Percentiles rank a stretch among this genome's conserved stretches.
Evolutionary conservation across 1,140 invertebrate species (phyloP).

Genomic region (Drosophila suzukii): DNA sequence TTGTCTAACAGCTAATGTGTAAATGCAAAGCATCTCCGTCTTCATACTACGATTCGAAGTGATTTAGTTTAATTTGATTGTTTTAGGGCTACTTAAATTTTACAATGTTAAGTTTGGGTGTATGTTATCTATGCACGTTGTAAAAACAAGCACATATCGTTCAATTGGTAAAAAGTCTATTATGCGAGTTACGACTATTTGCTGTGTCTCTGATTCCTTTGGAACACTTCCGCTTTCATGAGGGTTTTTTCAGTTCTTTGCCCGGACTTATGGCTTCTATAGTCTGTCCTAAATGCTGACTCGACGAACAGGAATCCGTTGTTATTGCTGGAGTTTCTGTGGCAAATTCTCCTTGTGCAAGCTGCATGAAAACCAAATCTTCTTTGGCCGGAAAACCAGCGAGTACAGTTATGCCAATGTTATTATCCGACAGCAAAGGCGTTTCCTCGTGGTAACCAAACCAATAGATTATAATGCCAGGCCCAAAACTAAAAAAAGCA

Average conservation of each 20-base stretch:
- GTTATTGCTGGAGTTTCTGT: neutral
- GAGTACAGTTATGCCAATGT: constrained; percentile 87
- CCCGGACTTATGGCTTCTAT: neutral
- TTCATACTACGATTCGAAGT: neutral
- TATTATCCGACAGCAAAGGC: constrained; percentile 86
- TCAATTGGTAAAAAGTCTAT: neutral
- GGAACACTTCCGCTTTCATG: neutral
- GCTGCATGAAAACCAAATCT: constrained; percentile 76
- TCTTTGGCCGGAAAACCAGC: constrained; percentile 87
- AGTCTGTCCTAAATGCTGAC: neutral
- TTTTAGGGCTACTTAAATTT: neutral
- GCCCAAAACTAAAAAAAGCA: constrained; percentile 90
- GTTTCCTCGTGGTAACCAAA: constrained; percentile 94
- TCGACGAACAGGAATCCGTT: neutral
- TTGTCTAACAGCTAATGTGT: constrained; percentile 14
- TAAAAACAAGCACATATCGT: constrained; percentile 14
- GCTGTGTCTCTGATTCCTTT: neutral
- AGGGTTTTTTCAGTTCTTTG: neutral
- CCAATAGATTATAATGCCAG: constrained; percentile 98
- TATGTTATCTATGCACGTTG: neutral
- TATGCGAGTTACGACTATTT: neutral
- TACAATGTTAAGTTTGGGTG: neutral
- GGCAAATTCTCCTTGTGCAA: neutral
- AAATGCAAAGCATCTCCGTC: constrained; percentile 39
- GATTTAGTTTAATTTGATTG: neutral